A percentile compares a stretch with the other conserved stretches of the same genome.
Evolutionary conservation across 2,113 vertebrate species (phyloP).

Genomic region (Phalacrocorax carbo): DNA sequence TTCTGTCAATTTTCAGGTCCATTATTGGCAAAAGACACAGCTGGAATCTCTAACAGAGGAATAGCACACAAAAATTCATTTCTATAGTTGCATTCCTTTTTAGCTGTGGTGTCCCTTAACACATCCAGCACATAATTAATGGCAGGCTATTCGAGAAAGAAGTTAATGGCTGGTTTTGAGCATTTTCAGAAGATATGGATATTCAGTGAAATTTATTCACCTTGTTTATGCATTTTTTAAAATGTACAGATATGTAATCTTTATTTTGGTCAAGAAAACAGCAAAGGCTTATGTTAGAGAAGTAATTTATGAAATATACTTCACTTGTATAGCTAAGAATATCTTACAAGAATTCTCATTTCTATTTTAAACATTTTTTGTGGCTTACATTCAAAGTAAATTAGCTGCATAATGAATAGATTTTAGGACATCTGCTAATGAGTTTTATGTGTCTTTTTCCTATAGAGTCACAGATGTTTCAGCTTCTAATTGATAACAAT

Average conservation of each 20-base stretch:
- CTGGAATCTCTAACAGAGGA: constrained; percentile 18
- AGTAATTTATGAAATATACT: neutral
- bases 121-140: neutral
- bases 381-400: neutral
- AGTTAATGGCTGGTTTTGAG: neutral
- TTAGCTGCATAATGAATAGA: neutral
- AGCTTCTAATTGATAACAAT: neutral
- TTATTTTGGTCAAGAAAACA: neutral
- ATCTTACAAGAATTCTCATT: neutral
- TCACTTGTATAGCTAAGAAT: neutral
- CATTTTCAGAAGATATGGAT: neutral
- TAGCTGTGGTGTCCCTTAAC: neutral
- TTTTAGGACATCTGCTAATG: neutral
- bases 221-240: neutral
- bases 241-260: neutral
- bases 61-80: neutral
- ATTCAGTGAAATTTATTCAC: neutral
- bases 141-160: neutral
- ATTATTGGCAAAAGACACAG: constrained; percentile 27
- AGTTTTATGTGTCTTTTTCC: neutral
- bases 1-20: constrained; percentile 3
- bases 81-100: neutral
- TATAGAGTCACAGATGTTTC: rapidly evolving
- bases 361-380: neutral
- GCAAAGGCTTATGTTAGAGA: neutral